phyloP scores from a whole-genome alignment of 1,140 invertebrate genomes.

The Trichonephila clavata region DNA sequence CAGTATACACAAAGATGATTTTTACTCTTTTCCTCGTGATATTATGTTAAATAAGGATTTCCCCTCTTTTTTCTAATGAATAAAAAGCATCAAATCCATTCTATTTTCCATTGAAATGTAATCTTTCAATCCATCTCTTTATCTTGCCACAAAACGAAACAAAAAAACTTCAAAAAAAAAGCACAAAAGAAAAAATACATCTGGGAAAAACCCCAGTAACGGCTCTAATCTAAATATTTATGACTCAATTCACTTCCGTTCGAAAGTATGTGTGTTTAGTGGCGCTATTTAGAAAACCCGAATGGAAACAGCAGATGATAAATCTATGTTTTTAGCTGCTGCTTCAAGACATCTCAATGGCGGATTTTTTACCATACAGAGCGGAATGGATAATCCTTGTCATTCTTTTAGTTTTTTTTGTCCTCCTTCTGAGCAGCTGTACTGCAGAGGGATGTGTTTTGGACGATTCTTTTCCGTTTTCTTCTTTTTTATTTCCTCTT shows the following conservation, averaged over 20 bases:
- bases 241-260: background rate
- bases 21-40: too few relatives aligned
- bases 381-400: conserved; percentile 35
- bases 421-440: background rate
- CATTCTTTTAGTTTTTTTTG: background rate
- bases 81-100: too few relatives aligned
- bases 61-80: too few relatives aligned
- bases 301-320: background rate
- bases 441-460: background rate
- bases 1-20: too few relatives aligned
- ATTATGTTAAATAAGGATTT: too few relatives aligned
- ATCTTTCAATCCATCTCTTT: too few relatives aligned
- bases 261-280: background rate
- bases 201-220: background rate
- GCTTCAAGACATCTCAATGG: conserved; percentile 39
- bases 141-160: too few relatives aligned
- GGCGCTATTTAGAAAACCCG: background rate
- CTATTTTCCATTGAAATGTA: too few relatives aligned
- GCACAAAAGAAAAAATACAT: background rate
- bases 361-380: background rate
- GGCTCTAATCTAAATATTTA: background rate
- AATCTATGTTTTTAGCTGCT: conserved; percentile 4
- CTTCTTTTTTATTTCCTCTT: background rate
- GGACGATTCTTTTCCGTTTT: background rate
- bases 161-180: too few relatives aligned